phyloP scores from a whole-genome alignment of 2,888 invertebrate genomes.

The Mimas tiliae region DNA sequence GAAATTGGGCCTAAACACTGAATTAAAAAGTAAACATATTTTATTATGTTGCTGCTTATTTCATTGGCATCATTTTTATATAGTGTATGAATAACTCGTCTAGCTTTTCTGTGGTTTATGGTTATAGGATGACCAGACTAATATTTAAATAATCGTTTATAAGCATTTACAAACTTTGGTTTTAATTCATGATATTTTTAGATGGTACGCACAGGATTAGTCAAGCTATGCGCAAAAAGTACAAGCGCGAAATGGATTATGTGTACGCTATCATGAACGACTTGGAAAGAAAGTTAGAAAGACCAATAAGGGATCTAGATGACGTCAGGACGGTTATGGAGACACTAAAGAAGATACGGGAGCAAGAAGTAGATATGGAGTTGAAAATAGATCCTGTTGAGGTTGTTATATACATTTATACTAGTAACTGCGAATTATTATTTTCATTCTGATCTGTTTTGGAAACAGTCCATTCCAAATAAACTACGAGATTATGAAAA shows the following conservation, averaged over 20 bases:
- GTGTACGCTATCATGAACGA: slow-evolving; percentile 96
- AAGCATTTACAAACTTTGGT: no score
- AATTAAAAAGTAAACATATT: slow-evolving; percentile 87
- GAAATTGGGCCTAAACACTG: slow-evolving; percentile 93
- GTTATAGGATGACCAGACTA: background rate
- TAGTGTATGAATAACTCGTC: background rate
- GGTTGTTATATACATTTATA: slow-evolving; percentile 68
- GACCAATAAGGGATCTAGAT: slow-evolving; percentile 95
- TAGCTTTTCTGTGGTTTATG: background rate
- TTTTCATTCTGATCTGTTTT: no score
- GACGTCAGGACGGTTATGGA: slow-evolving; percentile 98
- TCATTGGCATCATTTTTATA: background rate
- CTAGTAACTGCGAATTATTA: background rate
- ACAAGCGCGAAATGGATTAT: slow-evolving; percentile 96
- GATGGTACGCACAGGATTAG: slow-evolving; percentile 92
- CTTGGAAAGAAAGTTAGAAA: slow-evolving; percentile 94
- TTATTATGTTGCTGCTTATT: background rate
- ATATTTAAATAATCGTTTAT: background rate
- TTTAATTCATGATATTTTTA: slow-evolving; percentile 43
- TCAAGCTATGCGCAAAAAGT: slow-evolving; percentile 94
- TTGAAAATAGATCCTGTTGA: slow-evolving; percentile 96
- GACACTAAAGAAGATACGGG: slow-evolving; percentile 95
- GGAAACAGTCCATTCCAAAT: no score
- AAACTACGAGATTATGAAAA: no score
- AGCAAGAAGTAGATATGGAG: slow-evolving; percentile 98